phyloP scores from a whole-genome alignment of 2,113 vertebrate genomes.

The Emydura subglobosa region DNA sequence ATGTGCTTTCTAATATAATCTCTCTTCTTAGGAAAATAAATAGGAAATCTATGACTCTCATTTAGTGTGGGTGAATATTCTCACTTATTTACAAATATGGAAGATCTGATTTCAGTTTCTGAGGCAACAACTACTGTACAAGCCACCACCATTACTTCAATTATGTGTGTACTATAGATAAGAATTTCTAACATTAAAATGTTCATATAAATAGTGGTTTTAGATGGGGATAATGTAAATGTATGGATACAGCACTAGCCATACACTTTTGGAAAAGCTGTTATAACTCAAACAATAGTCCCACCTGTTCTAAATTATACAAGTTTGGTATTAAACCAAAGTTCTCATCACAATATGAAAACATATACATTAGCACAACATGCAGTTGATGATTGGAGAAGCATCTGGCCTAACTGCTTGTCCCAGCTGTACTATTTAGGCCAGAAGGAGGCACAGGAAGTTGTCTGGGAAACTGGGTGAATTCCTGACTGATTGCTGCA shows the following conservation, averaged over 20 bases:
- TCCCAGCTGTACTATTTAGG: too few relatives aligned
- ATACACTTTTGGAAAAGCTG: conserved; percentile 15
- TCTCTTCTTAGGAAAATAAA: conserved; percentile 25
- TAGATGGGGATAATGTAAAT: neutral
- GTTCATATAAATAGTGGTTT: neutral
- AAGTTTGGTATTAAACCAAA: conserved; percentile 29
- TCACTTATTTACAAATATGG: conserved; percentile 31
- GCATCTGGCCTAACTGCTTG: neutral
- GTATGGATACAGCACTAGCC: neutral
- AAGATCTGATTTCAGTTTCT: conserved; percentile 45
- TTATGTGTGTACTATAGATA: neutral
- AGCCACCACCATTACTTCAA: neutral
- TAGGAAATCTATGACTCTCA: neutral
- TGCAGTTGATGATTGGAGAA: neutral
- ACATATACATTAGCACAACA: conserved; percentile 31
- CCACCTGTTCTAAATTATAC: conserved; percentile 36
- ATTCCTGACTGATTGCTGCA: too few relatives aligned
- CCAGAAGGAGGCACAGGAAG: too few relatives aligned
- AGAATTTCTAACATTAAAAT: conserved; percentile 28
- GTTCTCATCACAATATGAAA: conserved; percentile 25
- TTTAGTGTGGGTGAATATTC: conserved; percentile 32
- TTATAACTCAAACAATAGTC: conserved; percentile 3
- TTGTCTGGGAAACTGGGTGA: too few relatives aligned
- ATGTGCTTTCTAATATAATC: conserved; percentile 13
- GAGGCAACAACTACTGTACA: neutral